These are phyloP conservation scores for Bovichtus variegatus DNA, from an alignment of 2,797 vertebrate species.

Conservation along the genomic window DNA sequence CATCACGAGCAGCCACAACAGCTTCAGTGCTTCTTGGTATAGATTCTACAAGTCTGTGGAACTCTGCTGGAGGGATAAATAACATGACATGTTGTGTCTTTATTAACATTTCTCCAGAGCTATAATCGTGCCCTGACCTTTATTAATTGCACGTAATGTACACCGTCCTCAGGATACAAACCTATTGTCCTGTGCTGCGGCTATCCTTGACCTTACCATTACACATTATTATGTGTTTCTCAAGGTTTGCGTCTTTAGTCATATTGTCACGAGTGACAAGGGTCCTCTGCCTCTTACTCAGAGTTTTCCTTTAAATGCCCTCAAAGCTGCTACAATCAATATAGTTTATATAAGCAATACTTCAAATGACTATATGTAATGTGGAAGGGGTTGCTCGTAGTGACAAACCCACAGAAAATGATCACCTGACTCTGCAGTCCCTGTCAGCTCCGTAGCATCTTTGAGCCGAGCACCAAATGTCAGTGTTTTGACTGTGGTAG, in stretches of 20 bases:
- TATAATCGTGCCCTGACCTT: not conserved
- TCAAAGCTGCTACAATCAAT: not conserved
- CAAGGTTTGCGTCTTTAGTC: not conserved
- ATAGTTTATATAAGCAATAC: not conserved
- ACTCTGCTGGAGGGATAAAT: not conserved
- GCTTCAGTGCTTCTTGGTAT: slow-evolving; percentile 12
- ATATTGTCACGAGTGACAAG: not conserved
- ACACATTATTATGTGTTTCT: slow-evolving; percentile 2
- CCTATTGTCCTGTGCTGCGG: not conserved
- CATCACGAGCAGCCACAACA: not conserved
- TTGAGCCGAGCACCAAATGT: not conserved
- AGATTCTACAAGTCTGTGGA: slow-evolving; percentile 3
- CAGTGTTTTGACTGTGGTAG: not conserved
- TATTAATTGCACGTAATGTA: not conserved
- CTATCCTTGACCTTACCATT: not conserved
- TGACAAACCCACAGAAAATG: not conserved
- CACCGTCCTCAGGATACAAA: not conserved
- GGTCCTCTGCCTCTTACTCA: not conserved
- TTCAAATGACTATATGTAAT: not conserved
- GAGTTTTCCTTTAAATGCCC: not conserved
- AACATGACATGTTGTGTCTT: not conserved
- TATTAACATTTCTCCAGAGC: not conserved
- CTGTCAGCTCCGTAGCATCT: not conserved
- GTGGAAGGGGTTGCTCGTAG: not conserved
- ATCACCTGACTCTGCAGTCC: not conserved